phyloP scores from a whole-genome alignment of 2,797 vertebrate species.

The Leucoraja ocellata region DNA sequence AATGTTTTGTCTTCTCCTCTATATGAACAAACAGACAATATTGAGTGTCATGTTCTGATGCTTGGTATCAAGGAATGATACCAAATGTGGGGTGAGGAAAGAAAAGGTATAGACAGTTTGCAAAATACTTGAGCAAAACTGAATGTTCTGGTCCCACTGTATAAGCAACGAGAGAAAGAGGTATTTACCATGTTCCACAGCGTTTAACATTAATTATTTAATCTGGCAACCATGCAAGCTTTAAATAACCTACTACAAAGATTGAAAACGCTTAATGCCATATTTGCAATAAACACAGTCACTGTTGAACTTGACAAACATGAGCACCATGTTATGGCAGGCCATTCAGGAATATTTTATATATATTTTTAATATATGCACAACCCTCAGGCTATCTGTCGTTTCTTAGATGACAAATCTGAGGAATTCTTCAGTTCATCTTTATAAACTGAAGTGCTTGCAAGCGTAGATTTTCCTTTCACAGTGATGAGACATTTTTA shows the following conservation, averaged over 20 bases:
- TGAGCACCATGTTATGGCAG: neutral
- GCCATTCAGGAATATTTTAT: neutral
- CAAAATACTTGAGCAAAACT: neutral
- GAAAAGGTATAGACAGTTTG: neutral
- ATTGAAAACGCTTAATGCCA: neutral
- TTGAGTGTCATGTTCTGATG: too few relatives aligned
- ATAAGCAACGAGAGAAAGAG: neutral
- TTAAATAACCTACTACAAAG: neutral
- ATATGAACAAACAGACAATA: too few relatives aligned
- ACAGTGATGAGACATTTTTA: neutral
- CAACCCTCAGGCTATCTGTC: neutral
- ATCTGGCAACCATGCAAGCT: neutral
- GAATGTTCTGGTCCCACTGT: neutral
- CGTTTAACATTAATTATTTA: neutral
- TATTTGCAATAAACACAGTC: neutral
- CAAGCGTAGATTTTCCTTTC: neutral
- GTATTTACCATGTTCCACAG: neutral
- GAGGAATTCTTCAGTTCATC: neutral
- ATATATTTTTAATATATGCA: neutral
- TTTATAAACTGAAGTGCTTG: neutral
- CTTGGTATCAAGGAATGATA: neutral
- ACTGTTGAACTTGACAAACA: neutral
- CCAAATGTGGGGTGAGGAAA: neutral
- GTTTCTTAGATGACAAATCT: neutral
- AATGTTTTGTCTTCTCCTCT: neutral